Evolutionary conservation across 2,888 invertebrate genomes (phyloP), one percentile per base, ranked within the genome.

Genomic region (Aporophyla nigra): DNA sequence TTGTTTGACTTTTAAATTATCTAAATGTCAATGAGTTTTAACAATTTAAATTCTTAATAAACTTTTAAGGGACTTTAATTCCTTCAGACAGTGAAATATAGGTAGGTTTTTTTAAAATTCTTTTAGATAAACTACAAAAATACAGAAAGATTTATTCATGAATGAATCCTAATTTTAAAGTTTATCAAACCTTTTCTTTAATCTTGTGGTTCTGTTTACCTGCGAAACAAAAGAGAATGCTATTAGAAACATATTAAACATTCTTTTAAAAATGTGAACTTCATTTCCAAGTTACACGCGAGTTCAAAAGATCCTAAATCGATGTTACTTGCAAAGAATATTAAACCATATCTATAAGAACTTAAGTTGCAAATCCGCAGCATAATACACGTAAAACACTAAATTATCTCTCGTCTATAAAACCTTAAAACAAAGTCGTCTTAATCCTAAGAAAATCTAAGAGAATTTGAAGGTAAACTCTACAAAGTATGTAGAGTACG

Each of bases 1-100:
- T 76, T 75, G 58, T 78, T 82, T 79, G 74, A 76, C 71, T 78
- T 82, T 72, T 43, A 71, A 70, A 56, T 49, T 68, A 63, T 74
- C 33, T 33, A 54, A 85, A 87, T 85, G 75, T 81, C 85, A 82
- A 78, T 75, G 74, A 69, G 71, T 74, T 77, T 80, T 69, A 62
- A 51, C 24, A 33, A 71, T 75, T 79, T 59, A 80, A 74, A 74
- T 62, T 59, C 53, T 68, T 61, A 19, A n/a, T 33, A 43, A 74
- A 81, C 43, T 82, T 80, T 72, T 54, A 51, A 5, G 3, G 7
- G 40, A 21, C 19, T 40, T 10, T 19, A 10, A 56, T 73, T n/a
- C 27, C 7, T 33, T 6, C 33, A 14, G 12, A n/a, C 6, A 10
- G 16, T 33, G 33, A 33, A 59, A 5, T 33, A 58, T 7, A 27